Evolutionary conservation across 2,797 vertebrate species (phyloP).

Genomic region (Numenius phaeopus): DNA sequence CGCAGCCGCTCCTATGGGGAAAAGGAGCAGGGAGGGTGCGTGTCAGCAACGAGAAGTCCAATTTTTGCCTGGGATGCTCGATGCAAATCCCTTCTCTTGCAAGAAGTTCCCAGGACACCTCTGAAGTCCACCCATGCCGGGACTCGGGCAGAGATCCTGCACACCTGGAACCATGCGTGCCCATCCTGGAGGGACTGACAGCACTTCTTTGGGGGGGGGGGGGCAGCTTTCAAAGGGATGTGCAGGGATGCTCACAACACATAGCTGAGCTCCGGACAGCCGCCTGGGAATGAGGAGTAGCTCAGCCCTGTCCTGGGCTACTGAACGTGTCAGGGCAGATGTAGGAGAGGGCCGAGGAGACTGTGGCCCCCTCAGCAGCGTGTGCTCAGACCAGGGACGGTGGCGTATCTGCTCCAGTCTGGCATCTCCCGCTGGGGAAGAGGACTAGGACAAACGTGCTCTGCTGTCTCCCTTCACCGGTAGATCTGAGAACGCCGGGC

Average conservation of each 20-base stretch:
- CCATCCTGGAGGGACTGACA: neutral
- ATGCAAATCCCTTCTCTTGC: neutral
- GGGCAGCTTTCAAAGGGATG: fast-evolving
- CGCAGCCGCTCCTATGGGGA: neutral
- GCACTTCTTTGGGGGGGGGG: neutral
- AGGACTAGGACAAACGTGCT: neutral
- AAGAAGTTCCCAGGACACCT: neutral
- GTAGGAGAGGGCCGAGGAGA: neutral
- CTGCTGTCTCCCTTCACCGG: neutral
- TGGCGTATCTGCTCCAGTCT: neutral
- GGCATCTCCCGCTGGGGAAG: neutral
- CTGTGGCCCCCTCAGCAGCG: fast-evolving
- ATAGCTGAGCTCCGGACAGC: neutral
- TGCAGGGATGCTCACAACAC: neutral
- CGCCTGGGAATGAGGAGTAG: neutral
- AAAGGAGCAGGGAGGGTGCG: neutral
- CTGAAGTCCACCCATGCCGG: neutral
- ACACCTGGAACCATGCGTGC: neutral
- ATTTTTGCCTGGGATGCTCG: neutral
- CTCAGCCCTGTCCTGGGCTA: neutral
- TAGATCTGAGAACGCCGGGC: neutral
- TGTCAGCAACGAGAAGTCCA: neutral
- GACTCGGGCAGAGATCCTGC: neutral
- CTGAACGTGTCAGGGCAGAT: neutral
- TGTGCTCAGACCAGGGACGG: neutral